Percentiles rank a stretch among this genome's conserved stretches.
These are phyloP conservation scores for Eptatretus burgeri DNA, from an alignment of 2,113 vertebrate species.

Conservation along the genomic window DNA sequence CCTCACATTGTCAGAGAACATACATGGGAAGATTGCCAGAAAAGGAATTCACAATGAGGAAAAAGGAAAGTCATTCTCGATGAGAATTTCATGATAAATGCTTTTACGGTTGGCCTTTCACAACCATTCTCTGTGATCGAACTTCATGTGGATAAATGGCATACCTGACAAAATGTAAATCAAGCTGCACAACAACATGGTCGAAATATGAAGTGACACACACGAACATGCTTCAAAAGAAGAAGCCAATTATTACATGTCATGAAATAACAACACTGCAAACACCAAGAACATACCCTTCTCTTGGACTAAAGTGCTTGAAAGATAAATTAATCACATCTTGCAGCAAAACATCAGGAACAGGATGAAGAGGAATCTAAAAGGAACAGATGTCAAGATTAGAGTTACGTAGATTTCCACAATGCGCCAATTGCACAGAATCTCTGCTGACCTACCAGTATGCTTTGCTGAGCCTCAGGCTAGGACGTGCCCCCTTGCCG, in stretches of 20 bases:
- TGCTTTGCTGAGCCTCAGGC: no score
- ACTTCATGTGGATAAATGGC: constrained; percentile 4
- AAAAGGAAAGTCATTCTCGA: no score
- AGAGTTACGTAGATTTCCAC: background rate
- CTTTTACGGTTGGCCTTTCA: background rate
- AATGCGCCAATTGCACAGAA: no score
- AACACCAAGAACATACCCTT: constrained; percentile 35
- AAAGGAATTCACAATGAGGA: no score
- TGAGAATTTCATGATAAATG: no score
- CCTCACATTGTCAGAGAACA: no score
- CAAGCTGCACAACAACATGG: constrained; percentile 10
- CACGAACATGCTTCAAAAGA: constrained; percentile 7
- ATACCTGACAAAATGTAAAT: background rate
- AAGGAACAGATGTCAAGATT: constrained; percentile 11
- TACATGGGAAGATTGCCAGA: no score
- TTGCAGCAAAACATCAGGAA: constrained; percentile 75
- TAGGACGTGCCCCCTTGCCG: no score
- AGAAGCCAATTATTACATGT: no score
- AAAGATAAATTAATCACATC: constrained; percentile 90
- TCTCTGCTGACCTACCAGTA: no score
- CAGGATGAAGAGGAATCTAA: constrained; percentile 84
- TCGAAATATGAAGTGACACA: background rate
- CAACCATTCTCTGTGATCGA: constrained; percentile 1
- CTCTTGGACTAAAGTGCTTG: constrained; percentile 98
- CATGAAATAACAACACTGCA: no score